Conservation (phyloP, 2,797 vertebrate species). For the Rachycentron canadum region DNA sequence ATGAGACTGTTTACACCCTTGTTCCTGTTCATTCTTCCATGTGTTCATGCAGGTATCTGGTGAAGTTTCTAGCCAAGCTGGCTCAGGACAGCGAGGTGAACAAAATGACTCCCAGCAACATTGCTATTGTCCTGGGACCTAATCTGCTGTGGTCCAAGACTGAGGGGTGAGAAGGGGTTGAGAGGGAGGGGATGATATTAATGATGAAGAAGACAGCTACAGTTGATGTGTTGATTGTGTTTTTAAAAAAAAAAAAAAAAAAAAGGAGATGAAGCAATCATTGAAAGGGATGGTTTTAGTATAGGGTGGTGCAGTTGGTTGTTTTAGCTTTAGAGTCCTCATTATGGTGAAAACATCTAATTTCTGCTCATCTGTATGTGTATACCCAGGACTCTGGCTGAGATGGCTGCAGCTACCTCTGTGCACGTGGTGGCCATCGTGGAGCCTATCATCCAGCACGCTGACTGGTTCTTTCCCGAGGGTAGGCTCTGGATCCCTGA, state of each 20-base stretch:
- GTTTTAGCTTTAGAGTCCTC: constrained; percentile 18
- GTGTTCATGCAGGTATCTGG: constrained; percentile 90
- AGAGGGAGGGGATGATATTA: neutral
- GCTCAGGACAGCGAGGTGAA: constrained; percentile 96
- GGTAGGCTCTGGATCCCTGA: constrained; percentile 80
- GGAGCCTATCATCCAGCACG: constrained; percentile 96
- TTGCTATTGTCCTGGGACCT: constrained; percentile 97
- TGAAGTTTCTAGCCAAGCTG: constrained; percentile 96
- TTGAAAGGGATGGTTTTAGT: neutral
- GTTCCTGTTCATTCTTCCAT: rapidly evolving
- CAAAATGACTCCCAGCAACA: constrained; percentile 98
- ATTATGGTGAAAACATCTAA: constrained; percentile 29
- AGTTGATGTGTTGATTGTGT: neutral
- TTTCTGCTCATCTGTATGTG: constrained; percentile 16
- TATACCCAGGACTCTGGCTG: constrained; percentile 91
- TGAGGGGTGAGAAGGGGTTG: constrained; percentile 90
- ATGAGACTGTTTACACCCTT: rapidly evolving
- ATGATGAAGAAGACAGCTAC: neutral
- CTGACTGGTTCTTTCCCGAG: constrained; percentile 98
- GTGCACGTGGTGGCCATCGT: constrained; percentile 96
- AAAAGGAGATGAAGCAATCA: neutral
- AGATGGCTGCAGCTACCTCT: constrained; percentile 98
- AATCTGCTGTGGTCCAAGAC: constrained; percentile 97
- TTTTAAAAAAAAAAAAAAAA: too few species aligned
- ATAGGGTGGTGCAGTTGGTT: constrained; percentile 1